A percentile compares a stretch with the other conserved stretches of the same genome.
Evolutionary conservation across 2,797 vertebrate species (phyloP).

Genomic region (Aphelocoma californica): DNA sequence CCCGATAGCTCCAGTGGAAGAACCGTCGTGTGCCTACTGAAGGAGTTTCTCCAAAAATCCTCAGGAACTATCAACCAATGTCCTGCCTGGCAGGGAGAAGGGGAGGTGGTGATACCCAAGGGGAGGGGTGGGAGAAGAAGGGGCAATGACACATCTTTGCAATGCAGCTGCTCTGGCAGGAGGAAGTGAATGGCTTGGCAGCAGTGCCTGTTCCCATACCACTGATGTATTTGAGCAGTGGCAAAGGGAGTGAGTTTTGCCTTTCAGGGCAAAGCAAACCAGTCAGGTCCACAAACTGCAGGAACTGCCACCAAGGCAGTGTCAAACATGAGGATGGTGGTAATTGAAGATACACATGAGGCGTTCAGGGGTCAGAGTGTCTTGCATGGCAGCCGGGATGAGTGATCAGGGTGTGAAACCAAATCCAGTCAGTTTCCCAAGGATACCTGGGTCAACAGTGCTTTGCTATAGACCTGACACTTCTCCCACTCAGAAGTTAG

Average conservation of each 20-base stretch:
- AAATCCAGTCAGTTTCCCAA: not conserved
- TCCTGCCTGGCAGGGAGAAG: slow-evolving; percentile 18
- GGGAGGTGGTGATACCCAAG: not conserved
- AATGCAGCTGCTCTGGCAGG: not conserved
- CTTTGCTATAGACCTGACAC: not conserved
- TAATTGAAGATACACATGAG: not conserved
- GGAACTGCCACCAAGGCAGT: not conserved
- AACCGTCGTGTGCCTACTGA: slow-evolving; percentile 83
- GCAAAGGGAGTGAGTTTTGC: not conserved
- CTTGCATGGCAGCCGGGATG: not conserved
- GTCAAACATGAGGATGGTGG: not conserved
- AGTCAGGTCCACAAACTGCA: not conserved
- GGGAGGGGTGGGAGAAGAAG: not conserved
- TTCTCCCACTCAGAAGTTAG: not conserved
- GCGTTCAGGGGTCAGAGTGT: not conserved
- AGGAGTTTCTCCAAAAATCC: slow-evolving; percentile 58
- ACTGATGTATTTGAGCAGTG: not conserved
- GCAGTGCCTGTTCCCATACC: not conserved
- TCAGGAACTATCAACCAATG: slow-evolving; percentile 63
- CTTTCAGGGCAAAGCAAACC: not conserved
- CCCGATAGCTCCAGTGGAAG: slow-evolving; percentile 83
- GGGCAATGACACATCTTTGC: not conserved
- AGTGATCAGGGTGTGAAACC: not conserved
- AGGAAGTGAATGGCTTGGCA: not conserved
- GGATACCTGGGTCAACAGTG: not conserved